phyloP scores from a whole-genome alignment of 2,113 vertebrate genomes.

The Calyptommatus sinebrachiatus region DNA sequence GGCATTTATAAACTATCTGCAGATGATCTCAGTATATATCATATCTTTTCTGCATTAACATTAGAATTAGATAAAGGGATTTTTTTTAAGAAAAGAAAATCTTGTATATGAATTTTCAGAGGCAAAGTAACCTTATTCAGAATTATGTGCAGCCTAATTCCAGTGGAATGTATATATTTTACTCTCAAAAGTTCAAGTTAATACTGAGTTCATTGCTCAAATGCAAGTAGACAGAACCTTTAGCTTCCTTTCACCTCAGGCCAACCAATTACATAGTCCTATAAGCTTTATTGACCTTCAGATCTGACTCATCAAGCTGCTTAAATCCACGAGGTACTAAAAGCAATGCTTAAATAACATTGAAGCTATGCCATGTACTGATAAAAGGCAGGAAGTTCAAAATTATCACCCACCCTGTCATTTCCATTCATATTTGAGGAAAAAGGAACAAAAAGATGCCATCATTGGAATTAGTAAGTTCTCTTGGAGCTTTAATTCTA shows the following conservation, averaged over 20 bases:
- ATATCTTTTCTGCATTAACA: not conserved
- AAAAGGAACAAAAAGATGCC: slow-evolving; percentile 6
- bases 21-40: not conserved
- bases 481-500: not conserved
- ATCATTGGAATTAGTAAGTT: slow-evolving; percentile 13
- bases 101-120: not conserved
- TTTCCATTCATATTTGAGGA: slow-evolving; percentile 2
- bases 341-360: slow-evolving; percentile 52
- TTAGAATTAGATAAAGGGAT: too few species aligned
- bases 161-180: slow-evolving; percentile 19
- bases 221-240: slow-evolving; percentile 24
- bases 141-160: slow-evolving; percentile 44
- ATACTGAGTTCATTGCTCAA: slow-evolving; percentile 42
- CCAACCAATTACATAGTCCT: slow-evolving; percentile 34
- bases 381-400: slow-evolving; percentile 40
- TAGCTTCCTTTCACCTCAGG: slow-evolving; percentile 13
- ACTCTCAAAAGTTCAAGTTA: slow-evolving; percentile 20
- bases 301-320: slow-evolving; percentile 30
- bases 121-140: slow-evolving; percentile 10
- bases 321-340: slow-evolving; percentile 36
- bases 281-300: slow-evolving; percentile 38
- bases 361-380: slow-evolving; percentile 36
- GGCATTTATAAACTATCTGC: not conserved
- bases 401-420: slow-evolving; percentile 25
- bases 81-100: not conserved